Evolutionary conservation across 2,113 vertebrate genomes (phyloP).

Genomic region (Peucedramus taeniatus): DNA sequence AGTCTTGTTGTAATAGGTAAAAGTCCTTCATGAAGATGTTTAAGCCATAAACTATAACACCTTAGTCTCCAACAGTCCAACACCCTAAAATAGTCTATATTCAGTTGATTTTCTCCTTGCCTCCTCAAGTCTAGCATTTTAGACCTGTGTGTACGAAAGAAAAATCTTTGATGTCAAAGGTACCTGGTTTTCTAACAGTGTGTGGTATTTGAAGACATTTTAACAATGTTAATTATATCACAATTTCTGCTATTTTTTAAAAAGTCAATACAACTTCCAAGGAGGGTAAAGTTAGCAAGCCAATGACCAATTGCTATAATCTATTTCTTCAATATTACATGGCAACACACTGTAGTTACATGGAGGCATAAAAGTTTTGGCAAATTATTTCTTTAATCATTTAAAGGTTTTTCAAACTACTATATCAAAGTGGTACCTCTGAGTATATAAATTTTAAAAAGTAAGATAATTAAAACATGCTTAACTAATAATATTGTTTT

Average conservation of each 20-base stretch:
- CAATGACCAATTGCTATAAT: neutral
- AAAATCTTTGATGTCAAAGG: neutral
- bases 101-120: neutral
- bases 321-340: neutral
- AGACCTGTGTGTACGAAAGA: neutral
- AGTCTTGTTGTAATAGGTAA: neutral
- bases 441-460: neutral
- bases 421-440: neutral
- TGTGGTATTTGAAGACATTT: neutral
- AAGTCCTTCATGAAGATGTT: neutral
- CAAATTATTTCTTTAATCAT: slow-evolving; percentile 37
- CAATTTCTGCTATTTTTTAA: neutral
- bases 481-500: slow-evolving; percentile 1
- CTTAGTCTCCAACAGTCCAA: neutral
- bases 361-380: neutral
- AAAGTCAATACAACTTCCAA: neutral
- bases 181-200: neutral
- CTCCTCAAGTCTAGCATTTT: neutral
- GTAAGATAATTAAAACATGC: slow-evolving; percentile 21
- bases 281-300: neutral
- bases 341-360: neutral
- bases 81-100: neutral
- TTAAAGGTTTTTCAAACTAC: neutral
- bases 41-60: neutral
- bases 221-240: neutral